These are phyloP conservation scores for Calliphora vomitoria DNA, from an alignment of 2,888 invertebrate genomes.

Conservation along the genomic window DNA sequence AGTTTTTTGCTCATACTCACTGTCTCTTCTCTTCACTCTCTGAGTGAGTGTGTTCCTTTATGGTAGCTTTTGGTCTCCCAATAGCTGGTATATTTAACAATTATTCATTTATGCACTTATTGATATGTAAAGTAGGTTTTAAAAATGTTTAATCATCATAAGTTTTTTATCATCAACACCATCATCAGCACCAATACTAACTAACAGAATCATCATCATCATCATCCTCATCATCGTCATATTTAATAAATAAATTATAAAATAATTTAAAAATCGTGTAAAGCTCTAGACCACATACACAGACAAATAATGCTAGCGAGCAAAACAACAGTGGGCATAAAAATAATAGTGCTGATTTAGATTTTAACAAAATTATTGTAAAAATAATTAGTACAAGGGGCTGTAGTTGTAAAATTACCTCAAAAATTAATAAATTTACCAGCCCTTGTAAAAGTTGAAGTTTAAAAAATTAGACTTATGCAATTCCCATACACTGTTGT, in stretches of 20 bases:
- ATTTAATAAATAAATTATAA: conserved; percentile 57
- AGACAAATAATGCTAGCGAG: neutral
- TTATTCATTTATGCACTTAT: conserved; percentile 53
- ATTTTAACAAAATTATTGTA: neutral
- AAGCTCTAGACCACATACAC: conserved; percentile 24
- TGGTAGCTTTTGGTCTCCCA: neutral
- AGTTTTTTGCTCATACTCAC: neutral
- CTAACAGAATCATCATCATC: neutral
- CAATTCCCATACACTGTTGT: neutral
- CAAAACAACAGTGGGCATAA: neutral
- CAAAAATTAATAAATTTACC: neutral
- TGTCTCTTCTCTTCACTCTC: neutral
- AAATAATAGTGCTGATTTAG: neutral
- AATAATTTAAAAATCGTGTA: conserved; percentile 62
- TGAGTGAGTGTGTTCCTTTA: neutral
- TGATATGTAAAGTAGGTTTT: conserved; percentile 52
- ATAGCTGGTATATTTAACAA: conserved; percentile 12
- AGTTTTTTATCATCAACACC: conserved; percentile 10
- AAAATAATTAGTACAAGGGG: no score
- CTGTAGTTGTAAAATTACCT: no score
- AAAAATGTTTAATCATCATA: conserved; percentile 57
- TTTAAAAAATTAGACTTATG: neutral
- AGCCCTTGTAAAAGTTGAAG: neutral
- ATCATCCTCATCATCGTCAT: conserved; percentile 13
- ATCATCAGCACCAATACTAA: neutral